Base-by-base conservation (phyloP, 2,888 invertebrate genomes). In the Rhopalosiphum nymphaeae region DNA sequence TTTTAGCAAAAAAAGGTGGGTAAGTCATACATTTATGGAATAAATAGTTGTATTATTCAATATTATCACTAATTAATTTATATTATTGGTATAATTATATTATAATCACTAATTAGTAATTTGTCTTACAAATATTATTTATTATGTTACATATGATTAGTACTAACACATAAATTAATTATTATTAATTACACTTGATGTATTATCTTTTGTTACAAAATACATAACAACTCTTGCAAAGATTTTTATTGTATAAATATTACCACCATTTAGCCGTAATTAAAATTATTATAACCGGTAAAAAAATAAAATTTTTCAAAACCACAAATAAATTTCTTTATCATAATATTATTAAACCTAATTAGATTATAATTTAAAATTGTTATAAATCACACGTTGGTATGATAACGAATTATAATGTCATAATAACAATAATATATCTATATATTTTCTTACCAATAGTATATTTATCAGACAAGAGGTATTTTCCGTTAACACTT, bases 401-500 rank as follows among this genome's bases (percentile, higher is more conserved):
- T 36, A 21, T 78, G 21, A 78, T 36, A 21, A 3, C 21, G 36
- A 78, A 9, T 42, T 36, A 36, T 78, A 78, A 67, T 67, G n/a
- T 36, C 9, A 78, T 9, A 25, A 78, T 78, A 78, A 78, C 16
- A 49, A 86, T 86, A 57, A 89, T 7, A 16, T 42, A 57, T 56
- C 4, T 16, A 89, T 91, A 36, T 0, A 36, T 86, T 44, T 94
- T 36, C 93, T 94, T 94, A 94, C 90, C 93, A 90, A 61, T 78
- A 86, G 61, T 42, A 46, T n/a, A 36, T 57, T 84, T 10, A 26
- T 57, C 46, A 46, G 90, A 94, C 93, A 94, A 94, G 85, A 94
- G 93, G 93, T 91, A 94, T 94, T 94, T 94, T 90, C 93, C 93
- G 57, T 42, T 44, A 9, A 10, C 29, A 49, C 9, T 49, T 49